Conservation (phyloP, 2,113 vertebrate genomes). For the Dasyprocta punctata region DNA sequence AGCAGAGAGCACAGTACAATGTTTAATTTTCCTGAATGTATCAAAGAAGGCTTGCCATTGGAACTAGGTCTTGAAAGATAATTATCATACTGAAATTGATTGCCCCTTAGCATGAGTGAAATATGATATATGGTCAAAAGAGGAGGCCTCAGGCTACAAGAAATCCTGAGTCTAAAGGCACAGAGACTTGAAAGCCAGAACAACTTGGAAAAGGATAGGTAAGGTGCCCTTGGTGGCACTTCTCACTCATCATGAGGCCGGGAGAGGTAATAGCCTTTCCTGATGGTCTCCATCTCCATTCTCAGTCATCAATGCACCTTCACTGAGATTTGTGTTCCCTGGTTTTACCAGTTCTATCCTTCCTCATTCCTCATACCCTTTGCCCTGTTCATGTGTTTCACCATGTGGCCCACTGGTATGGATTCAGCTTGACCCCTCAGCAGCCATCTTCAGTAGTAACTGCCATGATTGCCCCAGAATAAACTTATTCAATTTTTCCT, state of each 20-base stretch:
- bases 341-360: neutral
- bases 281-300: neutral
- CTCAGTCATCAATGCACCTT: neutral
- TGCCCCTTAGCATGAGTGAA: neutral
- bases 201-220: neutral
- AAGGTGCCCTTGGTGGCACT: neutral
- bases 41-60: neutral
- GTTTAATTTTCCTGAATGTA: conserved; percentile 16
- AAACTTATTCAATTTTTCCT: neutral
- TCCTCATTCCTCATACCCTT: neutral
- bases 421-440: neutral
- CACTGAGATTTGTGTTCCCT: neutral
- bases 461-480: neutral
- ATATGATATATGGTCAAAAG: neutral
- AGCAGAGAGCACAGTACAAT: neutral
- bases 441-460: neutral
- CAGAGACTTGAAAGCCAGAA: neutral
- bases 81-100: neutral
- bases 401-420: neutral
- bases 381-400: neutral
- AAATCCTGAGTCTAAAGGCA: neutral
- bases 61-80: neutral
- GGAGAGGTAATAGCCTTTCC: neutral
- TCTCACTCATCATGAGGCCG: neutral
- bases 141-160: neutral